Evolutionary conservation across 2,888 invertebrate genomes (phyloP).

Genomic region (Pachycephus smyrnensis): DNA sequence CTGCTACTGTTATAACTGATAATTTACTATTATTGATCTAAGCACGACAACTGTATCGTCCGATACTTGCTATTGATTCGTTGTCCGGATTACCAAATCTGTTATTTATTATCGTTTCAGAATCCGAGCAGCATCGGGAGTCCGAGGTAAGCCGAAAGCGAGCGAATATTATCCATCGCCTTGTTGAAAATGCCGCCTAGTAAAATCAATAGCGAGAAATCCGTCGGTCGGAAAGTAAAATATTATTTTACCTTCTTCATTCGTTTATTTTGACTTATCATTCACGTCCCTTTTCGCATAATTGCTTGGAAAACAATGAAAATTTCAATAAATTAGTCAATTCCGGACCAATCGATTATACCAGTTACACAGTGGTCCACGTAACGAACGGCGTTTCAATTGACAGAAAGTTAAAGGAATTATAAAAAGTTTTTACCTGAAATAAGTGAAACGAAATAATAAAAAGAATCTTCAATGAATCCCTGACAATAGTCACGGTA

Average conservation of each 20-base stretch:
- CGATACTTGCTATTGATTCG: not conserved
- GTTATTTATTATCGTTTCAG: conserved; percentile 38
- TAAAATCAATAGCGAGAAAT: not conserved
- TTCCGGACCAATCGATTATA: not conserved
- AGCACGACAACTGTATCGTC: no score
- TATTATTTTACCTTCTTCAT: not conserved
- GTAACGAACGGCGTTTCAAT: no score
- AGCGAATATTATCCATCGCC: conserved; percentile 26
- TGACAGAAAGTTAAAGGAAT: not conserved
- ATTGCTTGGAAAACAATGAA: not conserved
- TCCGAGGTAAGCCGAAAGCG: conserved; percentile 50
- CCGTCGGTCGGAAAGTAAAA: not conserved
- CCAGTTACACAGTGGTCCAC: not conserved
- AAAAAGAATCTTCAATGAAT: not conserved
- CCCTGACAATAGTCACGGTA: not conserved
- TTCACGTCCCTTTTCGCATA: not conserved
- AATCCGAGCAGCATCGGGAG: conserved; percentile 43
- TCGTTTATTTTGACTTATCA: not conserved
- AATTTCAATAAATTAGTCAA: not conserved
- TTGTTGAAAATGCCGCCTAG: conserved; percentile 16
- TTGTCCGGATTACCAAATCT: conserved; percentile 15
- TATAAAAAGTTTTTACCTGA: not conserved
- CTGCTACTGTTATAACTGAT: not conserved
- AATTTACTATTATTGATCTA: not conserved
- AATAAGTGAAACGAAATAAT: not conserved